Conservation (phyloP, 2,888 invertebrate species). For the Mesopsocus fuscifrons region DNA sequence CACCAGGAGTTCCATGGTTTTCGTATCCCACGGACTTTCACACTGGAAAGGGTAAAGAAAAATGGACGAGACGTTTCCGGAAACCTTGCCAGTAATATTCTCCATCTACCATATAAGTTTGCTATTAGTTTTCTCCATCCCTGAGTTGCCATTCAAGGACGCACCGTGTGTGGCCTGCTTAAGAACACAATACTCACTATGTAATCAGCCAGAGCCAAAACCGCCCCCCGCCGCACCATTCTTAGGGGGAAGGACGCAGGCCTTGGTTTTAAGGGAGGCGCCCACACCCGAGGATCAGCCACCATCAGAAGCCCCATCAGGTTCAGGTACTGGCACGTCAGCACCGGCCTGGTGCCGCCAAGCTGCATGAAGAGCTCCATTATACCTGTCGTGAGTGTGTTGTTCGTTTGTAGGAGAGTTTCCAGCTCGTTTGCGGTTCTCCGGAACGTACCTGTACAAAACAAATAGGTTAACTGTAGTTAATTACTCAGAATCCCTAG, state of each 20-base stretch:
- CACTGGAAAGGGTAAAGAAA: conserved; percentile 27
- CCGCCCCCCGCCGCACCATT: conserved; percentile 44
- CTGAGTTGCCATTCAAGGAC: too few relatives aligned
- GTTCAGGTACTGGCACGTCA: conserved; percentile 62
- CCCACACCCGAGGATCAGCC: conserved; percentile 51
- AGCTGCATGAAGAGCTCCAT: conserved; percentile 36
- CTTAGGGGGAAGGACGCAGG: conserved; percentile 30
- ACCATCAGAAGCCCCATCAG: conserved; percentile 52
- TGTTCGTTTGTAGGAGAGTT: conserved; percentile 9
- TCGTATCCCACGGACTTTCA: conserved; percentile 49
- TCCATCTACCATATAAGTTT: too few relatives aligned
- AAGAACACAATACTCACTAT: too few relatives aligned
- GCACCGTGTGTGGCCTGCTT: too few relatives aligned
- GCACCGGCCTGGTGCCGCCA: conserved; percentile 36
- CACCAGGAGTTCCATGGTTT: conserved; percentile 56
- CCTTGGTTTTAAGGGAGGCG: conserved; percentile 30
- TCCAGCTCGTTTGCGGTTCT: conserved; percentile 13
- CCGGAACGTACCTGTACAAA: conserved; percentile 13
- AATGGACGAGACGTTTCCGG: too few relatives aligned
- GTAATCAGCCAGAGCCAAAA: conserved; percentile 59
- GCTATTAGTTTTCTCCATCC: too few relatives aligned
- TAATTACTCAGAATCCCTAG: too few relatives aligned
- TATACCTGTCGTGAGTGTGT: background rate
- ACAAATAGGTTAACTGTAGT: too few relatives aligned
- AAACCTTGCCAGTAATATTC: too few relatives aligned